These are phyloP conservation scores for Pachypanchax playfairii DNA, from an alignment of 2,113 vertebrate species.

Conservation along the genomic window DNA sequence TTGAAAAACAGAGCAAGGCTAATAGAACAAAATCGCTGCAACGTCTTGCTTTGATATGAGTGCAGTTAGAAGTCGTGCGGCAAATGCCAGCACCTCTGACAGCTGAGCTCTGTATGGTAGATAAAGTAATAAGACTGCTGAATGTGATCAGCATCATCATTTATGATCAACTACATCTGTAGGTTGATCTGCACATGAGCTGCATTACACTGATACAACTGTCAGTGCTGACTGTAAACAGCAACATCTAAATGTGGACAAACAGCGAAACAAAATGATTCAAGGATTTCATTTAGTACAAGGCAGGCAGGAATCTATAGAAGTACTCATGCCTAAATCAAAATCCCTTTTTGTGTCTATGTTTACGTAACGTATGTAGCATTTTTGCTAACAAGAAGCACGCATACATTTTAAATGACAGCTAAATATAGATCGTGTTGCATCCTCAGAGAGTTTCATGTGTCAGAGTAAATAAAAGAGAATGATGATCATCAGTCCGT, in stretches of 20 bases:
- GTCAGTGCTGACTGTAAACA: slow-evolving; percentile 40
- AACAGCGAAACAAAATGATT: slow-evolving; percentile 1
- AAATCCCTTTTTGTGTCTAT: no score
- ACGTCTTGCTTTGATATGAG: slow-evolving; percentile 40
- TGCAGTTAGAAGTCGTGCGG: slow-evolving; percentile 31
- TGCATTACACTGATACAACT: slow-evolving; percentile 21
- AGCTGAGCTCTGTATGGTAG: slow-evolving; percentile 11
- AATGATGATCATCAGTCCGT: no score
- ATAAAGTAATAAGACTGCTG: slow-evolving; percentile 42
- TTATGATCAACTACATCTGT: slow-evolving; percentile 44
- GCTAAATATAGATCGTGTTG: no score
- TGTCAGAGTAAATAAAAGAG: no score
- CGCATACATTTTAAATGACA: no score
- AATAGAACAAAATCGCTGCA: slow-evolving; percentile 43
- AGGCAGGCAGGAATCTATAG: no score
- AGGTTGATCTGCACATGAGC: slow-evolving; percentile 26
- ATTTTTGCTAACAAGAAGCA: no score
- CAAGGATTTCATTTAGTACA: background rate
- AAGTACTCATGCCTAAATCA: no score
- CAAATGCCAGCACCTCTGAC: slow-evolving; percentile 44
- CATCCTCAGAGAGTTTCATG: no score
- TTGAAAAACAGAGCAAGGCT: slow-evolving; percentile 50
- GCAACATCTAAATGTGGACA: slow-evolving; percentile 49
- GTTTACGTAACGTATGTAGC: no score
- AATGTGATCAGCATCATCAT: slow-evolving; percentile 51